phyloP scores from a whole-genome alignment of 2,113 vertebrate species.

The Lonchura striata region DNA sequence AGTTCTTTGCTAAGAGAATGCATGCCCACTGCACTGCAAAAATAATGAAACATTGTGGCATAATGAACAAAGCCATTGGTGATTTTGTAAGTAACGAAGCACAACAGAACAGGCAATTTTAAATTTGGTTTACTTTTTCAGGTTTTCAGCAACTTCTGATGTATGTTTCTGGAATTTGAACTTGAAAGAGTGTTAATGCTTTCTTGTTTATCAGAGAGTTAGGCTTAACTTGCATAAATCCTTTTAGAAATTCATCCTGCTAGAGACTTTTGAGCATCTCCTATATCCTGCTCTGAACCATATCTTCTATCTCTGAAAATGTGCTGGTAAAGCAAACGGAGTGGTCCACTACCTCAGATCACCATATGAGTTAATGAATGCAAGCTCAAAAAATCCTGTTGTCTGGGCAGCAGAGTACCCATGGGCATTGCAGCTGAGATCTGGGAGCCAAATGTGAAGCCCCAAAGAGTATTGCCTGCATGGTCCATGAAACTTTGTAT shows the following conservation, averaged over 20 bases:
- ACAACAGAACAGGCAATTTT: constrained; percentile 65
- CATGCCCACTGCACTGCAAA: constrained; percentile 72
- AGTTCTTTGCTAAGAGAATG: constrained; percentile 71
- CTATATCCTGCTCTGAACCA: background rate
- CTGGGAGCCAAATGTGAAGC: background rate
- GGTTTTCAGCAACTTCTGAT: constrained; percentile 69
- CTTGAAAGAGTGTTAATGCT: constrained; percentile 28
- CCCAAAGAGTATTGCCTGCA: background rate
- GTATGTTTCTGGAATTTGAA: constrained; percentile 66
- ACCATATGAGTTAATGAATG: background rate
- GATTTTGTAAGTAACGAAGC: constrained; percentile 59
- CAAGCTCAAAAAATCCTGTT: background rate
- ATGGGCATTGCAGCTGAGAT: background rate
- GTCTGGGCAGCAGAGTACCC: background rate
- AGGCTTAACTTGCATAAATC: background rate
- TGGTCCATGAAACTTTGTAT: background rate
- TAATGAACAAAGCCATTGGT: constrained; percentile 56
- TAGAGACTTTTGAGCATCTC: background rate
- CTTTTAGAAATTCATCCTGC: background rate
- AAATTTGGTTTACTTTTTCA: constrained; percentile 55
- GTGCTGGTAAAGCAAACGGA: background rate
- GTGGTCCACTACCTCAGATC: background rate
- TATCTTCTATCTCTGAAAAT: background rate
- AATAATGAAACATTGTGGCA: constrained; percentile 71
- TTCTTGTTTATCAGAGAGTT: background rate